Percentiles rank a stretch among this genome's conserved stretches.
Evolutionary conservation across 2,113 vertebrate species (phyloP).

Genomic region (Oreochromis niloticus): DNA sequence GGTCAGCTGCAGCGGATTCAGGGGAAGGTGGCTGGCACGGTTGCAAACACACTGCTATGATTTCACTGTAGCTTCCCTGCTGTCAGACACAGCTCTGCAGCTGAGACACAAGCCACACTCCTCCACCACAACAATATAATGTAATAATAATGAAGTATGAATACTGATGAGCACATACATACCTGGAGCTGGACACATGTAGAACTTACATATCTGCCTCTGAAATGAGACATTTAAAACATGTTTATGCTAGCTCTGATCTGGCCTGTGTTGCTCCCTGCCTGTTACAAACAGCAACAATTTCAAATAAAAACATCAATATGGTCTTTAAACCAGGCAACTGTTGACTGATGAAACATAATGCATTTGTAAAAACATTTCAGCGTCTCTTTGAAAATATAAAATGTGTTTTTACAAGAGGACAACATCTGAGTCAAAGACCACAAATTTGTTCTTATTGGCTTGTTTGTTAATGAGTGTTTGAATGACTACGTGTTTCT

Average conservation of each 20-base stretch:
- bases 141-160: neutral
- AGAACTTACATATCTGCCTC: conserved; percentile 25
- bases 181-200: neutral
- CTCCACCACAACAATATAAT: neutral
- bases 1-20: neutral
- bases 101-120: neutral
- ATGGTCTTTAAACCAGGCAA: neutral
- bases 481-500: neutral
- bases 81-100: neutral
- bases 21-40: neutral
- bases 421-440: neutral
- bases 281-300: neutral
- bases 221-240: neutral
- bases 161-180: neutral
- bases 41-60: neutral
- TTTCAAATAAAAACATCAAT: accelerated
- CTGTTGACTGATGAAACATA: neutral
- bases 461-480: accelerated
- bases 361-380: neutral
- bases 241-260: neutral
- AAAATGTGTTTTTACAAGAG: neutral
- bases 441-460: neutral
- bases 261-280: neutral
- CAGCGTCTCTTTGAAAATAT: neutral
- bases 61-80: neutral